A percentile compares a stretch with the other conserved stretches of the same genome.
These are phyloP conservation scores for Drosophila equinoxialis DNA, from an alignment of 1,140 invertebrate species.

Conservation along the genomic window DNA sequence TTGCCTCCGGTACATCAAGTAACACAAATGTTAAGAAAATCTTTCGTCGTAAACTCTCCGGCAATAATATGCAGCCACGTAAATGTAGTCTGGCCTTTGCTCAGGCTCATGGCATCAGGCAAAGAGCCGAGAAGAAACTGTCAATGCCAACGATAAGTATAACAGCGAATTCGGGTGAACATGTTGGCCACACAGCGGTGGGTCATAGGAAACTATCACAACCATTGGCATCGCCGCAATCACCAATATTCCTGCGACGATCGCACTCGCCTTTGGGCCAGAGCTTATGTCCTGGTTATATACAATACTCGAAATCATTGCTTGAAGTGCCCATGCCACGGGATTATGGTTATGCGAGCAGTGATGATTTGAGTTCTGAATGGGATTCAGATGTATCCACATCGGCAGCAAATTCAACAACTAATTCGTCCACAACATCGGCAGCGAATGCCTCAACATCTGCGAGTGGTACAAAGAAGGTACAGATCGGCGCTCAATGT, in stretches of 20 bases:
- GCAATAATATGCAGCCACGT: conserved; percentile 65
- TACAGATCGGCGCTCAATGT: conserved; percentile 18
- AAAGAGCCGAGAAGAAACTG: conserved; percentile 67
- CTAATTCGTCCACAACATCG: conserved; percentile 30
- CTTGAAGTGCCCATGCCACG: conserved; percentile 88
- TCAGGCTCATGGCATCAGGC: conserved; percentile 75
- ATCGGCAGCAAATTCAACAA: conserved; percentile 40
- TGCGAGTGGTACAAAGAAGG: conserved; percentile 63
- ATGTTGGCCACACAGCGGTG: conserved; percentile 20
- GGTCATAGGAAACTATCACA: conserved; percentile 49
- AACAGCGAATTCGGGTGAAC: conserved; percentile 65
- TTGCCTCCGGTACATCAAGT: neutral
- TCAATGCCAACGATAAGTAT: conserved; percentile 76
- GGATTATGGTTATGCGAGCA: conserved; percentile 93
- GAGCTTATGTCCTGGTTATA: conserved; percentile 87
- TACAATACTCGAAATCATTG: conserved; percentile 90
- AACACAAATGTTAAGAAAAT: conserved; percentile 50
- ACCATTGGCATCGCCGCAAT: conserved; percentile 48
- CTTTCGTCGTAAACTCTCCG: conserved; percentile 72
- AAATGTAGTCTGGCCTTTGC: conserved; percentile 81
- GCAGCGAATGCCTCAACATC: conserved; percentile 11
- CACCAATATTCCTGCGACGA: neutral
- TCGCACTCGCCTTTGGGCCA: conserved; percentile 69
- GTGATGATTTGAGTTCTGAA: conserved; percentile 94
- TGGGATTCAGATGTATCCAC: conserved; percentile 92